Conservation (phyloP, 2,888 invertebrate genomes). For the Agrenia bidenticulata region DNA sequence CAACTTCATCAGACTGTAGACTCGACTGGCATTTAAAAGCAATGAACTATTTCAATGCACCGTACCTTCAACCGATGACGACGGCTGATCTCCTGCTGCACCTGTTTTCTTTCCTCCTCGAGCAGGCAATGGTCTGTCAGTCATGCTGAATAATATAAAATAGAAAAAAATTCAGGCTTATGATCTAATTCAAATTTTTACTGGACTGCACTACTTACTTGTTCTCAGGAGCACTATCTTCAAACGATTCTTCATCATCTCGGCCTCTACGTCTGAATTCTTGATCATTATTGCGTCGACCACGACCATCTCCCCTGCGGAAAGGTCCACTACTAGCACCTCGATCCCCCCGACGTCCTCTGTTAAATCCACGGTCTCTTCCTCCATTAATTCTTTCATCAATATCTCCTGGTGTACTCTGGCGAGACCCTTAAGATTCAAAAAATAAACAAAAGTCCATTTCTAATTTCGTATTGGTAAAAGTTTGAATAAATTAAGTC, state of each 20-base stretch:
- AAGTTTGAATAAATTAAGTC: background rate
- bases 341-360: conserved; percentile 40
- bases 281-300: conserved; percentile 33
- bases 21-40: background rate
- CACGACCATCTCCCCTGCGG: conserved; percentile 32
- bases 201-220: conserved; percentile 33
- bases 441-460: too few species aligned
- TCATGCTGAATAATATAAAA: conserved; percentile 27
- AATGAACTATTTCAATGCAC: background rate
- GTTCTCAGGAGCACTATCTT: conserved; percentile 43
- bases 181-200: background rate
- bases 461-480: too few species aligned
- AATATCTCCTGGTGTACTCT: conserved; percentile 52
- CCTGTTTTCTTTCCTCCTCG: conserved; percentile 43
- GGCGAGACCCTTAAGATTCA: conserved; percentile 48
- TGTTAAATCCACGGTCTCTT: conserved; percentile 32
- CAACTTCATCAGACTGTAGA: background rate
- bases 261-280: conserved; percentile 42
- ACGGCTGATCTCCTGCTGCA: conserved; percentile 47
- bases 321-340: conserved; percentile 36
- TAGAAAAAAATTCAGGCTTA: background rate
- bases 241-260: conserved; percentile 46
- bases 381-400: conserved; percentile 51
- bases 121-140: conserved; percentile 35
- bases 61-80: conserved; percentile 46